phyloP scores from a whole-genome alignment of 2,797 vertebrate species.

The Denticeps clupeoides region DNA sequence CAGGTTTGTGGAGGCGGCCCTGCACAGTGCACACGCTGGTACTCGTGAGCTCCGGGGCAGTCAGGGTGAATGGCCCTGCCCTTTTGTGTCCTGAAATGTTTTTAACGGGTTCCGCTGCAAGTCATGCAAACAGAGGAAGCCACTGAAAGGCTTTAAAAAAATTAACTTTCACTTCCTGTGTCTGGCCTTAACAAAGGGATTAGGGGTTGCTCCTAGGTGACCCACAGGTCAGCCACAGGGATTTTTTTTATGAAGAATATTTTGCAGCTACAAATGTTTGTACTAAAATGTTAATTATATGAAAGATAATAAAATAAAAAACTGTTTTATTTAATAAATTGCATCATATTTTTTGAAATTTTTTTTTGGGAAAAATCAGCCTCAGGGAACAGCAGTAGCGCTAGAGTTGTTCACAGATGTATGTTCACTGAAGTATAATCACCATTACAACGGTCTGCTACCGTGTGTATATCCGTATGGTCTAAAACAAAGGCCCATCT shows the following conservation, averaged over 20 bases:
- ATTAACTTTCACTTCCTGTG: conserved; percentile 66
- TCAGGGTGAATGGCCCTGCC: conserved; percentile 61
- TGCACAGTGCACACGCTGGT: not conserved
- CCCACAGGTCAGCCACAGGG: conserved; percentile 58
- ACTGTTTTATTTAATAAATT: not conserved
- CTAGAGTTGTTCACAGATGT: not conserved
- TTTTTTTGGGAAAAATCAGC: not conserved
- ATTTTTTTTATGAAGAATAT: too few relatives aligned
- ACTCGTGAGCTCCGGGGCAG: conserved; percentile 55
- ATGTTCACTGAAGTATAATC: conserved; percentile 1
- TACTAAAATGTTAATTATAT: too few relatives aligned
- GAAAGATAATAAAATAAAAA: not conserved
- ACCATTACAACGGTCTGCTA: not conserved
- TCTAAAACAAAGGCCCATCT: conserved; percentile 37
- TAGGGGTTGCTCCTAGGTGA: conserved; percentile 61
- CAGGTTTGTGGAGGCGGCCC: not conserved
- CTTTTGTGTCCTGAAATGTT: conserved; percentile 63
- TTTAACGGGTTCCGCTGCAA: conserved; percentile 56
- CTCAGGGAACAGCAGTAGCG: not conserved
- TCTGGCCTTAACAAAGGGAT: conserved; percentile 57
- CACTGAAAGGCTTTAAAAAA: conserved; percentile 51
- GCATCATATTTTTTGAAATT: too few relatives aligned
- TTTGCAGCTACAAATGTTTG: too few relatives aligned
- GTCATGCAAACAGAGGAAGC: conserved; percentile 60
- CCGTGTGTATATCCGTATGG: not conserved